These are phyloP conservation scores for Corapipo altera DNA, from an alignment of 2,113 vertebrate species.

Conservation along the genomic window DNA sequence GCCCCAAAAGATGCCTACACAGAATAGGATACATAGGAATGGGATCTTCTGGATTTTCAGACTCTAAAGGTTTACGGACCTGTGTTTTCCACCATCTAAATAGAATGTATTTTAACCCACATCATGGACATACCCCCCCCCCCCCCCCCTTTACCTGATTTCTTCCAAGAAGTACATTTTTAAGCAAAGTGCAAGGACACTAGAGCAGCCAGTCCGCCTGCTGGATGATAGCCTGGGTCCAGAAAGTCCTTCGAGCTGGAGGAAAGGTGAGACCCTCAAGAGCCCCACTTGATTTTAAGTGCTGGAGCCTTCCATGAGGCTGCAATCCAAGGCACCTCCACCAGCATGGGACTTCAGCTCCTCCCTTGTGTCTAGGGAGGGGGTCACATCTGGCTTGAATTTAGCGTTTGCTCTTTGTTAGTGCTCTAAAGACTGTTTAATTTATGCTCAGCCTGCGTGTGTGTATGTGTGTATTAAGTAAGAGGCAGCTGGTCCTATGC, in stretches of 20 bases:
- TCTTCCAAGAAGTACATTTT: neutral
- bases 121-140: neutral
- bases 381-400: slow-evolving; percentile 37
- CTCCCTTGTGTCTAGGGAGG: neutral
- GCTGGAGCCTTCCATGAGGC: neutral
- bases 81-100: neutral
- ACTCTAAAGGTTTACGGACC: neutral
- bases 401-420: slow-evolving; percentile 28
- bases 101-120: neutral
- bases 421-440: neutral
- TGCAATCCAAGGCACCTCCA: neutral
- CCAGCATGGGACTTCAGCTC: neutral
- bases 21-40: neutral
- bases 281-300: neutral
- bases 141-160: neutral
- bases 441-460: neutral
- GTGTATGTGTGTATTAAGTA: neutral
- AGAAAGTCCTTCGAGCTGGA: neutral
- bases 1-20: neutral
- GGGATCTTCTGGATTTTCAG: neutral
- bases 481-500: slow-evolving; percentile 23
- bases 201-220: neutral
- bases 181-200: neutral
- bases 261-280: neutral
- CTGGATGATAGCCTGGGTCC: neutral